phyloP scores from a whole-genome alignment of 2,797 vertebrate genomes.

The Anolis apletophallus region DNA sequence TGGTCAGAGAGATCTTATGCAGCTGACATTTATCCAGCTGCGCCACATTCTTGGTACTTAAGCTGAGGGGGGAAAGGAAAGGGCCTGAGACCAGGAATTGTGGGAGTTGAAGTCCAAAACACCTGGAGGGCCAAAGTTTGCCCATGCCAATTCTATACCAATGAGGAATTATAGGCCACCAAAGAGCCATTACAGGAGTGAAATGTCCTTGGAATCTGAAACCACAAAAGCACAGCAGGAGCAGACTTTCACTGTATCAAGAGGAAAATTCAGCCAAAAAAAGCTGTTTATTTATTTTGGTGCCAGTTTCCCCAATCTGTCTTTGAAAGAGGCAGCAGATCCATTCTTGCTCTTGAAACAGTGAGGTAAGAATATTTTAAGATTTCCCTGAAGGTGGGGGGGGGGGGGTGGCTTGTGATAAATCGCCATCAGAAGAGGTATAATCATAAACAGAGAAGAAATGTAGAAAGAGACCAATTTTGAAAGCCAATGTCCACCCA shows the following conservation, averaged over 20 bases:
- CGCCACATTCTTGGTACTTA: too few species aligned
- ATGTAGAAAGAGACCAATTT: neutral
- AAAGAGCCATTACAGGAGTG: neutral
- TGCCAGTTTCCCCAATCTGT: neutral
- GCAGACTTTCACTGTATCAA: neutral
- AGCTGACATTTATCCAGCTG: too few species aligned
- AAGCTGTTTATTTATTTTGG: neutral
- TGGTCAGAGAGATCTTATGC: too few species aligned
- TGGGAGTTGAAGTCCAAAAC: too few species aligned
- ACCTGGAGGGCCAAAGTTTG: too few species aligned
- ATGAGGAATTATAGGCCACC: neutral
- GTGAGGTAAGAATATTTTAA: neutral
- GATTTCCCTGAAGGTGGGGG: neutral
- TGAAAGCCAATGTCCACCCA: neutral
- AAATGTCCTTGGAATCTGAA: neutral
- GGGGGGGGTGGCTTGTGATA: neutral
- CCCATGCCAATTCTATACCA: too few species aligned
- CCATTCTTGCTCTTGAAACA: neutral
- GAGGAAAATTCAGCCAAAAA: neutral
- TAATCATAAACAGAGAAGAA: neutral
- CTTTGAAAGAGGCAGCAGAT: slow-evolving; percentile 6
- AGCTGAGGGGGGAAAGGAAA: too few species aligned
- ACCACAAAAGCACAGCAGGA: neutral
- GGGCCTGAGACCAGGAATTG: too few species aligned
- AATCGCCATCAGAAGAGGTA: neutral